Conservation (phyloP, 1,140 invertebrate species). For the Oscheius sp. region DNA sequence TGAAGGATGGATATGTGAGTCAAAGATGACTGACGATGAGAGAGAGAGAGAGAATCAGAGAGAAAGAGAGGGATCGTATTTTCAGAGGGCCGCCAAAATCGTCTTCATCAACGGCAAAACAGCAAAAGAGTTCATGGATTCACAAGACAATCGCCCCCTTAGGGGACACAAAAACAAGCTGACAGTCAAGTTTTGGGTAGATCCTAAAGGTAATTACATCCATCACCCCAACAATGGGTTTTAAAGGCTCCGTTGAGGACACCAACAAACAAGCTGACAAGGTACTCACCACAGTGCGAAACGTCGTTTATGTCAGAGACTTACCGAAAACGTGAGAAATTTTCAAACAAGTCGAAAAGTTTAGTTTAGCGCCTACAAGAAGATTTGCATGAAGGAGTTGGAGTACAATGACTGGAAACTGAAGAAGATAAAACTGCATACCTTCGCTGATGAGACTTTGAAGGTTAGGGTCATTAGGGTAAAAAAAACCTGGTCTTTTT, state of each 20-base stretch:
- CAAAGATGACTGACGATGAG: too few species aligned
- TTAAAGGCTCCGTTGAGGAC: neutral
- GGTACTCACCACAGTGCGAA: neutral
- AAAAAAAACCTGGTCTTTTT: neutral
- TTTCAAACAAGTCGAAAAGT: neutral
- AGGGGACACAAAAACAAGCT: neutral
- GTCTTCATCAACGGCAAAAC: neutral
- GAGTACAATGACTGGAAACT: neutral
- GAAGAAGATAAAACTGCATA: neutral
- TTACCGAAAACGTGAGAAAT: neutral
- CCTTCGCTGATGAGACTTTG: neutral
- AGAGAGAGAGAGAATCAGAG: too few species aligned
- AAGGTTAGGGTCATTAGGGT: neutral
- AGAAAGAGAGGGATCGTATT: too few species aligned
- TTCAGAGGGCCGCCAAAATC: neutral
- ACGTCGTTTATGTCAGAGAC: neutral
- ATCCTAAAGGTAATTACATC: neutral
- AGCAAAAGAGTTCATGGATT: neutral
- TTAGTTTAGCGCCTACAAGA: neutral
- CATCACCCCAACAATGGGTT: neutral
- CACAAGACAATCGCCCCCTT: neutral
- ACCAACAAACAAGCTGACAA: neutral
- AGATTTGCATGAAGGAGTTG: neutral
- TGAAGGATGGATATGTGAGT: too few species aligned
- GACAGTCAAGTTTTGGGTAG: neutral